Evolutionary conservation across 2,888 invertebrate species (phyloP).

Genomic region (Syrista parreyssii): DNA sequence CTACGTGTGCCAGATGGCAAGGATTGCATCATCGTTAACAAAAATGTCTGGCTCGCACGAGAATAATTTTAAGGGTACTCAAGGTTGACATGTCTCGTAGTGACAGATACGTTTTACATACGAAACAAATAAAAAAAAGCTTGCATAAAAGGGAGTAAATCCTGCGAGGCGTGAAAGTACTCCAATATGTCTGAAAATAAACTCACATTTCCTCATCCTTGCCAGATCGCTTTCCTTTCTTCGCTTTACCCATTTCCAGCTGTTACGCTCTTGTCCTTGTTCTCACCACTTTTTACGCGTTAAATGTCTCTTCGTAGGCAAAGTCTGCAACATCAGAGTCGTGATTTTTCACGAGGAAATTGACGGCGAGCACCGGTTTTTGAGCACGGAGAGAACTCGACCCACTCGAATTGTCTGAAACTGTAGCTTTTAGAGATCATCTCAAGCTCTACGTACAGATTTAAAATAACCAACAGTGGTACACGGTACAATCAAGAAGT

Average conservation of each 20-base stretch:
- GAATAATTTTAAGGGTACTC: slow-evolving; percentile 21
- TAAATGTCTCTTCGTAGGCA: slow-evolving; percentile 23
- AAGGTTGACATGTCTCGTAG: background rate
- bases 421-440: background rate
- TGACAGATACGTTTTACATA: background rate
- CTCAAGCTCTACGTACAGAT: background rate
- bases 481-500: background rate
- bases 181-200: slow-evolving; percentile 62
- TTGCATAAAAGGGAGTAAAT: slow-evolving; percentile 14
- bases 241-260: slow-evolving; percentile 78
- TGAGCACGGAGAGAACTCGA: background rate
- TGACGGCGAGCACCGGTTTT: slow-evolving; percentile 18
- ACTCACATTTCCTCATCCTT: slow-evolving; percentile 81
- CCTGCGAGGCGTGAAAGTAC: slow-evolving; percentile 2
- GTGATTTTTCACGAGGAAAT: slow-evolving; percentile 1
- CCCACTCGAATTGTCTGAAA: background rate
- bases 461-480: background rate
- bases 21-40: slow-evolving; percentile 37
- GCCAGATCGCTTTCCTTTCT: slow-evolving; percentile 83
- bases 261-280: background rate
- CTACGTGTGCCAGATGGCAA: slow-evolving; percentile 31
- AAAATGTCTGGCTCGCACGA: slow-evolving; percentile 24
- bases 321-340: slow-evolving; percentile 38
- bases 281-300: slow-evolving; percentile 36
- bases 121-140: background rate